phyloP scores from a whole-genome alignment of 1,140 invertebrate species.

The Euglossa dilemma region DNA sequence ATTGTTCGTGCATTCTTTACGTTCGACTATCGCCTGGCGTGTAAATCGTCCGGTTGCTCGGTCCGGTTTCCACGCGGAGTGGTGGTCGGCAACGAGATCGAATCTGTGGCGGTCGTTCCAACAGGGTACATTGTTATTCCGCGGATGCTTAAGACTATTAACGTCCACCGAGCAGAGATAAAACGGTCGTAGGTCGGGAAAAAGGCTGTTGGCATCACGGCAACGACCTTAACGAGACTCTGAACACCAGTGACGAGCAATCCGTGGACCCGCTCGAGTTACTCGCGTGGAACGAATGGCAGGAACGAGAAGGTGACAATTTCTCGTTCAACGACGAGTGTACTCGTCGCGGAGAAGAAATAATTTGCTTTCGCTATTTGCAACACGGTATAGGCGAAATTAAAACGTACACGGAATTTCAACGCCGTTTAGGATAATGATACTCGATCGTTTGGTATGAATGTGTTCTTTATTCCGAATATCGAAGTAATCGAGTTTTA shows the following conservation, averaged over 20 bases:
- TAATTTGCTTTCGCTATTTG: no score
- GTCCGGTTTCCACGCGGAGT: background rate
- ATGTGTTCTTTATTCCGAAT: no score
- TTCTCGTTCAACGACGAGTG: no score
- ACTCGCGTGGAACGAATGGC: background rate
- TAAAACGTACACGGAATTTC: no score
- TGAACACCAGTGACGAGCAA: background rate
- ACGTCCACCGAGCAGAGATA: conserved; percentile 40
- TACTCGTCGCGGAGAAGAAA: no score
- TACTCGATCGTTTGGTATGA: no score
- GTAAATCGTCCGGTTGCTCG: background rate
- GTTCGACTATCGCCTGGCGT: background rate
- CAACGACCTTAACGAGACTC: conserved; percentile 38
- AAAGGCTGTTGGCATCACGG: conserved; percentile 31
- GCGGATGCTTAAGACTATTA: conserved; percentile 52
- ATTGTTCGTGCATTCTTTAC: background rate
- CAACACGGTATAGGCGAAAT: no score
- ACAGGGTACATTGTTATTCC: conserved; percentile 40
- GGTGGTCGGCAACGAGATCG: background rate
- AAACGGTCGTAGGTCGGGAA: conserved; percentile 46
- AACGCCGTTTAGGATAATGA: no score
- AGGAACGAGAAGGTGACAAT: no score
- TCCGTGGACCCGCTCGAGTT: background rate
- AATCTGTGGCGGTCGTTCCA: background rate
- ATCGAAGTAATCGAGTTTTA: no score